Evolutionary conservation across 2,113 vertebrate genomes (phyloP).

Genomic region (Gobio gobio): DNA sequence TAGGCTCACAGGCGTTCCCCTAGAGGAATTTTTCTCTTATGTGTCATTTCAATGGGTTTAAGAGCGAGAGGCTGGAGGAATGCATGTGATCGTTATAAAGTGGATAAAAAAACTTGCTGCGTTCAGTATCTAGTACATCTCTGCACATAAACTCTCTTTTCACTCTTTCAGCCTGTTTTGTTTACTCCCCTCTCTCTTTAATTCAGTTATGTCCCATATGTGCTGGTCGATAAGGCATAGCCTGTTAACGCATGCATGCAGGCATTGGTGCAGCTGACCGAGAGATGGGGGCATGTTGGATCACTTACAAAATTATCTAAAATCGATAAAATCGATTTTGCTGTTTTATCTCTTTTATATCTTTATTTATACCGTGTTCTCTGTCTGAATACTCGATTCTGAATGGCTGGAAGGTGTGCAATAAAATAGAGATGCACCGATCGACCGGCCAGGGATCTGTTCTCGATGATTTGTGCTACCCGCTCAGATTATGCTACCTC

Average conservation of each 20-base stretch:
- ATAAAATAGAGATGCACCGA: no score
- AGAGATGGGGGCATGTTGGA: constrained; percentile 15
- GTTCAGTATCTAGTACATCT: neutral
- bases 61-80: neutral
- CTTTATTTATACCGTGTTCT: neutral
- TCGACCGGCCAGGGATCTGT: no score
- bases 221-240: constrained; percentile 28
- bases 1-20: constrained; percentile 7
- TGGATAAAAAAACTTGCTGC: neutral
- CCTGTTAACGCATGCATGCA: constrained; percentile 32
- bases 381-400: no score
- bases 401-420: no score
- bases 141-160: neutral
- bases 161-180: neutral
- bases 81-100: constrained; percentile 9
- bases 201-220: constrained; percentile 37
- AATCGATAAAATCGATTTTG: constrained; percentile 16
- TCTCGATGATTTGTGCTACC: no score
- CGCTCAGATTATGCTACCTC: no score
- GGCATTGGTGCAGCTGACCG: neutral
- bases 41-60: constrained; percentile 6
- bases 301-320: constrained; percentile 17
- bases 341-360: neutral
- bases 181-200: neutral
- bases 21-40: neutral